Base-by-base conservation (phyloP, 2,797 vertebrate species). In the Cottoperca gobio region DNA sequence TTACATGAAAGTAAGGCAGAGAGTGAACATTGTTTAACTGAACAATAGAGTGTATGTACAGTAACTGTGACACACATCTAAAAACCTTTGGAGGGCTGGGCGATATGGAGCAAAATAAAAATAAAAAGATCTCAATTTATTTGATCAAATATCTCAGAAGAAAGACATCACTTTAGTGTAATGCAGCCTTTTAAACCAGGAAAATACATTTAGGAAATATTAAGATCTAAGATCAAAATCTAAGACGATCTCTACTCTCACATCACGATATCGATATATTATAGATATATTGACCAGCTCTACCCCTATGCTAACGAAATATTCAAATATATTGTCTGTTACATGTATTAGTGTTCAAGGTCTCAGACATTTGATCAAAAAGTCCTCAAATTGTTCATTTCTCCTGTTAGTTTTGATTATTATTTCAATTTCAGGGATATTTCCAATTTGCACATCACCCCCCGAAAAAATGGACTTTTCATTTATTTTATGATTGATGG, bases 401-500 rank as follows among this genome's bases (percentile, higher is more conserved):
- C 6, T 45, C 43, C n/a, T 4, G 17, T 11, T 50, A 2, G 6
- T 24, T 65, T 69, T 11, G 52, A 12, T 50, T 42, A 52, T 42
- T 64, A 31, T 73, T 35, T 68, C 39, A 48, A 46, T 58, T 63
- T 50, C 52, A 55, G 28, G 21, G 24, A 43, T 40, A 46, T 53
- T 70, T 43, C 12, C 10, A 66, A 46, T 68, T 73, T 59, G 8
- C 24, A 54, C 8, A 33, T 21, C 23, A 39, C 12, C 39, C 14
- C 0, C 21, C 19, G 2, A 43, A 70, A 76, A 60, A 24, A 19
- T 28, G 16, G 2, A 11, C 12, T 31, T 52, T 77, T 49, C 23
- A 69, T 61, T 70, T 55, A n/a, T 49, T 39, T 57, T 33, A n/a
- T 65, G 52, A 78, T 23, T 52, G 62, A 78, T 78, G 35, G 54